Evolutionary conservation across 2,888 invertebrate genomes (phyloP).

Genomic region (Drosophila greeni): DNA sequence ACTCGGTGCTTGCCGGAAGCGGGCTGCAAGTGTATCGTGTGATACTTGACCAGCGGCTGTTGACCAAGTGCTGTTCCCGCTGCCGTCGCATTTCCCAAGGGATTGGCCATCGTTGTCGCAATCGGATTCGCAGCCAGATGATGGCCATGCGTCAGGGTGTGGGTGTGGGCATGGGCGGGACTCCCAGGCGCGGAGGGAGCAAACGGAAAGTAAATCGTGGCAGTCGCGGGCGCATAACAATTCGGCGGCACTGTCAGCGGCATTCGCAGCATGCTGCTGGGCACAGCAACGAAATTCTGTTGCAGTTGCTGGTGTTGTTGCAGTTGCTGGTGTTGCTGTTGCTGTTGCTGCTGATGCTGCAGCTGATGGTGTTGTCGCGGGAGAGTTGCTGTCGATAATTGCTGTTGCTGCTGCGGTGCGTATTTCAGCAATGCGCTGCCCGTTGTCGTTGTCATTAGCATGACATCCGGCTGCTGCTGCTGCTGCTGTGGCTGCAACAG

Average conservation of each 20-base stretch:
- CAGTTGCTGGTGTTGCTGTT: conserved; percentile 57
- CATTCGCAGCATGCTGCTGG: conserved; percentile 72
- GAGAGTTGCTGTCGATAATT: conserved; percentile 65
- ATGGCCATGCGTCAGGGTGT: conserved; percentile 13
- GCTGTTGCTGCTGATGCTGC: conserved; percentile 58
- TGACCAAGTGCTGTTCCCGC: conserved; percentile 43
- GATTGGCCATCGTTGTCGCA: conserved; percentile 18
- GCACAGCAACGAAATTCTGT: conserved; percentile 74
- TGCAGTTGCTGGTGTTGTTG: conserved; percentile 48
- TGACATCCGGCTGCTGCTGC: conserved; percentile 67
- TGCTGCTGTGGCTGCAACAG: conserved; percentile 45
- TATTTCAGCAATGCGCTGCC: conserved; percentile 64
- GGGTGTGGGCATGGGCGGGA: conserved; percentile 26
- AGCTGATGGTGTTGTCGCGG: conserved; percentile 59
- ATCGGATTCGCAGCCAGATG: conserved; percentile 35
- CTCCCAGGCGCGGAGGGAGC: conserved; percentile 51
- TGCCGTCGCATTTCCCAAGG: conserved; percentile 25
- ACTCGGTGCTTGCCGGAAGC: no score
- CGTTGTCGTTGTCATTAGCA: conserved; percentile 73
- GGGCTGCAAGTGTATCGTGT: conserved; percentile 78
- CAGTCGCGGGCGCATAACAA: conserved; percentile 72
- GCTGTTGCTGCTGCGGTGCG: conserved; percentile 58
- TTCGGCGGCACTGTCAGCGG: conserved; percentile 58
- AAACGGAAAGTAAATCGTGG: conserved; percentile 78
- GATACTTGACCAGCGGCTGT: conserved; percentile 78